phyloP scores from a whole-genome alignment of 2,888 invertebrate genomes.

The Protonemura montana region DNA sequence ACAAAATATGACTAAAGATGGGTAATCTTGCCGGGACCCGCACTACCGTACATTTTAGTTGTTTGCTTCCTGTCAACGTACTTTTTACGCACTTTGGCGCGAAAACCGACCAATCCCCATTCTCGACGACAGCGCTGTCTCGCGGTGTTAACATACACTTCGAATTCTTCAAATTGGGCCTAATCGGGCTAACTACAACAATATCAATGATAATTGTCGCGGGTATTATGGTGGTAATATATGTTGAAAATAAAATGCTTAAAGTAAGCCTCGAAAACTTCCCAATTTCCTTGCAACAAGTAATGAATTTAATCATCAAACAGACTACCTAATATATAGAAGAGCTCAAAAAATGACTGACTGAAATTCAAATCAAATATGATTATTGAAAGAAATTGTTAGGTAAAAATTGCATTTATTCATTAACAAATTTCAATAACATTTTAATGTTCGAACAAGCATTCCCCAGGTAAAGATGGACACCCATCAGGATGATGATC shows the following conservation, averaged over 20 bases:
- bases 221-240: too few species aligned
- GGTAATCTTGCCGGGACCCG: background rate
- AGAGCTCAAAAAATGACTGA: too few species aligned
- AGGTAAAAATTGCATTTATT: background rate
- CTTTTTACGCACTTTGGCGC: background rate
- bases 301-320: too few species aligned
- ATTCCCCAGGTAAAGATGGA: conserved; percentile 69
- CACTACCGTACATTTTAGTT: background rate
- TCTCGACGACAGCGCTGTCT: background rate
- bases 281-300: too few species aligned
- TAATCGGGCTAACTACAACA: too few species aligned
- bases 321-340: too few species aligned
- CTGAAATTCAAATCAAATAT: too few species aligned
- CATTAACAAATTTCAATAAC: conserved; percentile 61
- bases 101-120: background rate
- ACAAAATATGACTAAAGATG: background rate
- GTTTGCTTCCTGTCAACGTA: background rate
- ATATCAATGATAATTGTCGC: too few species aligned
- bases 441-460: conserved; percentile 76
- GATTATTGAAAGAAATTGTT: too few species aligned
- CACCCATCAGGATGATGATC: conserved; percentile 88
- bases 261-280: too few species aligned
- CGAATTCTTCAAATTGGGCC: too few species aligned
- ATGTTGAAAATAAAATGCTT: too few species aligned
- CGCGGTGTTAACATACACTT: background rate